Conservation (phyloP, 1,140 invertebrate genomes). For the Carcinoscorpius rotundicauda region DNA sequence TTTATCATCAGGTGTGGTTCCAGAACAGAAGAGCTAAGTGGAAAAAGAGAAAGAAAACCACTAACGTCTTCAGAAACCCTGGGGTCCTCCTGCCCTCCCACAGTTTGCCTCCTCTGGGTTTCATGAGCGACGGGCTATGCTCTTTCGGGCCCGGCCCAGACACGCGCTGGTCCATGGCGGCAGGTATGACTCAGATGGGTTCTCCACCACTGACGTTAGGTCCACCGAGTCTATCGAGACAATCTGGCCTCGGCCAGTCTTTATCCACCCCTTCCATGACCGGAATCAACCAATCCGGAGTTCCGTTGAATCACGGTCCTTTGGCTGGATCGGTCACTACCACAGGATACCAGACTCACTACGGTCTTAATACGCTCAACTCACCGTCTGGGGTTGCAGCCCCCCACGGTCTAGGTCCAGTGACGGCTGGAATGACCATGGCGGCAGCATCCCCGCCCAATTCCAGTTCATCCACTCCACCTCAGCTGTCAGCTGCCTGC, state of each 20-base stretch:
- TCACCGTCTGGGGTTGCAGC: neutral
- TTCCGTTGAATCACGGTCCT: neutral
- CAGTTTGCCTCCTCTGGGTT: conserved; percentile 79
- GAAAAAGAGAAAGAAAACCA: conserved; percentile 80
- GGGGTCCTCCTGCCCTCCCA: conserved; percentile 82
- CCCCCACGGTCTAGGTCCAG: neutral
- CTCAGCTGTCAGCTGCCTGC: neutral
- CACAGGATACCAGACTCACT: neutral
- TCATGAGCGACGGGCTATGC: conserved; percentile 57
- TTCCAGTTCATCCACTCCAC: neutral
- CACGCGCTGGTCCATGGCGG: conserved; percentile 48
- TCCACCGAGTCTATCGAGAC: neutral
- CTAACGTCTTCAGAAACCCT: conserved; percentile 74
- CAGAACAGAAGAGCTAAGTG: conserved; percentile 61
- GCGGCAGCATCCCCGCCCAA: neutral
- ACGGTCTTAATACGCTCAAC: neutral
- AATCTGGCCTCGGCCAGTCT: conserved; percentile 14
- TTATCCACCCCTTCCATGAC: neutral
- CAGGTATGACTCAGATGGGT: conserved; percentile 14
- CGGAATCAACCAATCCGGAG: conserved; percentile 1
- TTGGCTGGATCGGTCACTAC: conserved; percentile 16
- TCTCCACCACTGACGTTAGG: conserved; percentile 1
- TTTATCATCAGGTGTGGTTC: conserved; percentile 16
- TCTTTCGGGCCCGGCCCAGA: conserved; percentile 55
- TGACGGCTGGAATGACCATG: neutral